Percentiles rank a stretch among this genome's conserved stretches.
Conservation (phyloP, 2,888 invertebrate genomes). For the Brachyopa scutellaris region DNA sequence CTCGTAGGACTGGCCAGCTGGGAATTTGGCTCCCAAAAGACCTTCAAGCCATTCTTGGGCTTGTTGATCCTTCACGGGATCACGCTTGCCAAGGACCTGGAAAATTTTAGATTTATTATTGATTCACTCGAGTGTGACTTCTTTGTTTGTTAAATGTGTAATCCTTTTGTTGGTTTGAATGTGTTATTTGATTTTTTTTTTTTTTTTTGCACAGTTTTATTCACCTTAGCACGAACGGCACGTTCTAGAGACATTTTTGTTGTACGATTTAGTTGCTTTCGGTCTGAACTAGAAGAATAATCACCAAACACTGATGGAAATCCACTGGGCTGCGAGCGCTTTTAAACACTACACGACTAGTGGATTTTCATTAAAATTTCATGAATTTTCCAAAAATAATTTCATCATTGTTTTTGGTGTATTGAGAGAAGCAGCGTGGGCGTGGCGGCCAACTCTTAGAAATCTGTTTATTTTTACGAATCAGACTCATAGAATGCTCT, state of each 20-base stretch:
- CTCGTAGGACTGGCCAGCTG: conserved; percentile 90
- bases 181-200: conserved; percentile 12
- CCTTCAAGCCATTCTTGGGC: conserved; percentile 96
- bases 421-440: conserved; percentile 73
- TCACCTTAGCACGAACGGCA: conserved; percentile 94
- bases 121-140: conserved; percentile 37
- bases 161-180: too few species aligned
- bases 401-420: conserved; percentile 72
- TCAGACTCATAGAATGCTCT: conserved; percentile 47
- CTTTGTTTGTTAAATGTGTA: too few species aligned
- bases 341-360: conserved; percentile 78
- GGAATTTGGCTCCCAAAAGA: conserved; percentile 93
- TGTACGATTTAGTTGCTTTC: conserved; percentile 52
- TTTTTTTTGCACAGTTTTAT: conserved; percentile 73
- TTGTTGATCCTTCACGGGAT: conserved; percentile 91
- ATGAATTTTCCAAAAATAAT: conserved; percentile 80
- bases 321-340: conserved; percentile 77
- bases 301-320: conserved; percentile 79
- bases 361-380: conserved; percentile 70
- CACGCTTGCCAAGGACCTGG: conserved; percentile 92
- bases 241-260: conserved; percentile 93
- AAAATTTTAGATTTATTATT: conserved; percentile 58
- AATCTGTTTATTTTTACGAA: conserved; percentile 65
- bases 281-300: conserved; percentile 78
- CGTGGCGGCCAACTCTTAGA: conserved; percentile 69